Percentiles rank a stretch among this genome's conserved stretches.
Conservation (phyloP, 2,113 vertebrate species). For the Silurus glanis region DNA sequence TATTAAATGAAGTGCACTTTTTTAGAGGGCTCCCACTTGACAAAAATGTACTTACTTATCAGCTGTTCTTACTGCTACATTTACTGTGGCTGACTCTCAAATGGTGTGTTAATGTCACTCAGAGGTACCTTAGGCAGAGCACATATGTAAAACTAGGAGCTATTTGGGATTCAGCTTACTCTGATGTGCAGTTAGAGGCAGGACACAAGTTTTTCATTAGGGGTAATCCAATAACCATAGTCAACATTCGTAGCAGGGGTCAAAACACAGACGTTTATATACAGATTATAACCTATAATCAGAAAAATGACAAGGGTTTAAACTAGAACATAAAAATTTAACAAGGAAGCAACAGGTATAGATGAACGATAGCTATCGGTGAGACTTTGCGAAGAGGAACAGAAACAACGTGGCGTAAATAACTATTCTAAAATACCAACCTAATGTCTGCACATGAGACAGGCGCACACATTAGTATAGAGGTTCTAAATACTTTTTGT, state of each 20-base stretch:
- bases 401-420: not conserved
- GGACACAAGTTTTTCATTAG: not conserved
- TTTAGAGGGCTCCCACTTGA: not conserved
- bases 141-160: not conserved
- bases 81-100: conserved; percentile 2
- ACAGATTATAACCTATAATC: not conserved
- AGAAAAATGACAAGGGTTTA: not conserved
- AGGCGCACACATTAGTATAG: not conserved
- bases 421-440: too few relatives aligned
- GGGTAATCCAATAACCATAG: not conserved
- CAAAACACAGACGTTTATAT: not conserved
- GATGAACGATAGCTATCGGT: not conserved
- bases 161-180: not conserved
- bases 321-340: not conserved
- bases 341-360: not conserved
- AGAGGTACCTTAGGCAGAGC: not conserved
- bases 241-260: not conserved
- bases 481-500: not conserved
- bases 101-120: not conserved
- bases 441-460: not conserved
- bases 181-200: not conserved
- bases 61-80: not conserved
- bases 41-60: not conserved
- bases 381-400: not conserved
- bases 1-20: not conserved